Evolutionary conservation across 2,113 vertebrate species (phyloP).

Genomic region (Centrocercus urophasianus): DNA sequence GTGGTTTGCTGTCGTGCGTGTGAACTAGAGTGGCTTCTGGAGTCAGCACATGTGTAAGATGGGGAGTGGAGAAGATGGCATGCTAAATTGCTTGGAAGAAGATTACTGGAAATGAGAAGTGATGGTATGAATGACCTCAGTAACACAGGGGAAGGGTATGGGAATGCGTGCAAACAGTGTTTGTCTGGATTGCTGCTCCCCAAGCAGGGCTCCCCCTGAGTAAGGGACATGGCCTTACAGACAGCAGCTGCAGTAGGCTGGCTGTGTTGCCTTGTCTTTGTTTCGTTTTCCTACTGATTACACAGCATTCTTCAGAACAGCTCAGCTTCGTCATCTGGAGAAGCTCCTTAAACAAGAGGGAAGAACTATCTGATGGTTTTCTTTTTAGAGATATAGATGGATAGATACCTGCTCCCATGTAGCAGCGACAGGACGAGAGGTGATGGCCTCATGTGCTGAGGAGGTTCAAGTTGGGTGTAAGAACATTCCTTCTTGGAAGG

Average conservation of each 20-base stretch:
- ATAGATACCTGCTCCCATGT: too few relatives aligned
- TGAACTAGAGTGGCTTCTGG: neutral
- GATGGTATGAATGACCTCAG: rapidly evolving
- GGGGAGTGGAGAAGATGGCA: neutral
- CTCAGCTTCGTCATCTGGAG: neutral
- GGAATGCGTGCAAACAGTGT: neutral
- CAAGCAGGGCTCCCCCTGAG: rapidly evolving
- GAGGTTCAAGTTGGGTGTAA: too few relatives aligned
- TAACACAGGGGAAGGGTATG: neutral
- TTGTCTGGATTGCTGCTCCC: neutral
- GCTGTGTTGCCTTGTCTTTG: too few relatives aligned
- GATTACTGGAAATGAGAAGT: neutral
- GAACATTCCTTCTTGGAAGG: too few relatives aligned
- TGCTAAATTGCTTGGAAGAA: neutral
- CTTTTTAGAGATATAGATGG: too few relatives aligned
- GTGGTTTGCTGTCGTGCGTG: neutral
- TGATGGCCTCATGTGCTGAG: too few relatives aligned
- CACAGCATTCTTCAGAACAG: neutral
- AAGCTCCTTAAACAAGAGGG: neutral
- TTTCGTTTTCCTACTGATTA: neutral
- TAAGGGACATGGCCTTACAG: rapidly evolving
- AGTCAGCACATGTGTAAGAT: neutral
- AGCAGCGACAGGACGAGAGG: too few relatives aligned
- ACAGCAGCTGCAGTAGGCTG: neutral
- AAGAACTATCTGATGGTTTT: neutral